phyloP scores from a whole-genome alignment of 1,140 invertebrate species.

The Orius laevigatus region DNA sequence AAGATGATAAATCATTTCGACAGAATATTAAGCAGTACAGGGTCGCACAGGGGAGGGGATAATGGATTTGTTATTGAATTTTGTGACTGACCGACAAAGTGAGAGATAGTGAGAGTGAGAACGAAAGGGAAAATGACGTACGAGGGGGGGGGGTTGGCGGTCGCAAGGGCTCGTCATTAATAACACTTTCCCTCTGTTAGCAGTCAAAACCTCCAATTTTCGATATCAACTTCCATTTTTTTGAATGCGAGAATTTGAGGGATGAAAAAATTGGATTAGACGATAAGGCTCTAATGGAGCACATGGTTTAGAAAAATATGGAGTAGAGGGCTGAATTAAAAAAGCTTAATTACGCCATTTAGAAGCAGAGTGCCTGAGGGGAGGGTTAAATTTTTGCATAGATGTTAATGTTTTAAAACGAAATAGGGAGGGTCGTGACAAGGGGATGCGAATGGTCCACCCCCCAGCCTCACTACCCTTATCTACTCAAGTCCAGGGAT shows the following conservation, averaged over 20 bases:
- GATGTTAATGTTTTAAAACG: constrained; percentile 10
- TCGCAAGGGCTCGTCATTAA: background rate
- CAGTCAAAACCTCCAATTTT: background rate
- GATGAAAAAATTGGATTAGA: too few relatives aligned
- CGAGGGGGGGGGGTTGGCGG: background rate
- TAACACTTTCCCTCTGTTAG: background rate
- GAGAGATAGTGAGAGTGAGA: constrained; percentile 20
- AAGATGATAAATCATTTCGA: background rate
- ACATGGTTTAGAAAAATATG: background rate
- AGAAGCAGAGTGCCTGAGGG: background rate
- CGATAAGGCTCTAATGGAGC: background rate
- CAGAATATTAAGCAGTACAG: background rate
- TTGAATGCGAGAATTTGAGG: too few relatives aligned
- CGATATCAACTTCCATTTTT: too few relatives aligned
- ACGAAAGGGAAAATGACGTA: constrained; percentile 10
- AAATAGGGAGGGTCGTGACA: background rate
- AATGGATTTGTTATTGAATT: too few relatives aligned
- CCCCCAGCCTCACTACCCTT: background rate
- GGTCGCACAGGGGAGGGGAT: background rate
- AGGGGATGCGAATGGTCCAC: background rate
- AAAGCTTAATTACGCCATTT: constrained; percentile 11
- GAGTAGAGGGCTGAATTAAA: constrained; percentile 1
- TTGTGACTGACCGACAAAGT: constrained; percentile 1
- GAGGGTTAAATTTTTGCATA: constrained; percentile 7
- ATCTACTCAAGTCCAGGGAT: constrained; percentile 9